These are phyloP conservation scores for Drosophila yakuba DNA, from an alignment of 1,140 invertebrate genomes.

Conservation along the genomic window DNA sequence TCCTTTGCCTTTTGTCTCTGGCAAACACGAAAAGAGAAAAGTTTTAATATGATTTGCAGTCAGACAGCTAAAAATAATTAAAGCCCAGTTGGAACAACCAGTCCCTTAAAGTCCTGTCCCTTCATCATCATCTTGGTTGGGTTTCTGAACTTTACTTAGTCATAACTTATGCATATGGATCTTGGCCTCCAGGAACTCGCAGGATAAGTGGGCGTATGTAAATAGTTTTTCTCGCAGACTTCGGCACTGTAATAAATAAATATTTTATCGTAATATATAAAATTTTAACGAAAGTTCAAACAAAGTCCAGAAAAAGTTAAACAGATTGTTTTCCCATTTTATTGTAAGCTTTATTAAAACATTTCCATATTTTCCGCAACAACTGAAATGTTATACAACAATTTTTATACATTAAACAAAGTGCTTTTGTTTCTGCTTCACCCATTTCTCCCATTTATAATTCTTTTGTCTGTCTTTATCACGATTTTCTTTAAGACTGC, in stretches of 20 bases:
- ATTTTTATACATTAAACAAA: no score
- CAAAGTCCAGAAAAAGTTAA: no score
- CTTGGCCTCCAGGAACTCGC: conserved; percentile 46
- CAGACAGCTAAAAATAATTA: conserved; percentile 73
- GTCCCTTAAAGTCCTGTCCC: conserved; percentile 47
- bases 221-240: conserved; percentile 44
- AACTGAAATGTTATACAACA: no score
- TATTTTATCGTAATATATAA: no score
- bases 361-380: no score
- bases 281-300: no score
- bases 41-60: conserved; percentile 79
- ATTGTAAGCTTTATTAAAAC: no score
- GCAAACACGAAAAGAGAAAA: conserved; percentile 56
- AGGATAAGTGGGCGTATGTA: conserved; percentile 41
- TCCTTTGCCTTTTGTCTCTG: conserved; percentile 41
- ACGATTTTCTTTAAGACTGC: background rate
- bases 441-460: background rate
- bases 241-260: conserved; percentile 17
- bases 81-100: conserved; percentile 35
- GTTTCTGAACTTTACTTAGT: conserved; percentile 62
- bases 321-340: background rate
- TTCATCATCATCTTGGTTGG: conserved; percentile 3
- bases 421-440: background rate
- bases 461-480: background rate
- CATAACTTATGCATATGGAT: conserved; percentile 72